phyloP scores from a whole-genome alignment of 1,140 invertebrate species.

The Brachionus sp. region DNA sequence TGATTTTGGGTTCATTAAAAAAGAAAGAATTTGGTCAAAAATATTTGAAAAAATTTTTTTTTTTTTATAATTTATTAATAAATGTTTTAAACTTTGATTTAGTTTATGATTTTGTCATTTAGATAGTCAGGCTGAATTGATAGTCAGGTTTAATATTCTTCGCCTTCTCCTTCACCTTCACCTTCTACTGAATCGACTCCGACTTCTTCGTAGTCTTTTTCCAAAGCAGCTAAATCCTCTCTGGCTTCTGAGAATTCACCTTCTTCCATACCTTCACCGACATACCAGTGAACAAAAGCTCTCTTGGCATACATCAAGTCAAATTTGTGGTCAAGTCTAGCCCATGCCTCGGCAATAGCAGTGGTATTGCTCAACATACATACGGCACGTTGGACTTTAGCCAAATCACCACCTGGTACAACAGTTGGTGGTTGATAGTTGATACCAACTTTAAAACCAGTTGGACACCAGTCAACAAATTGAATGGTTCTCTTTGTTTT shows the following conservation, averaged over 20 bases:
- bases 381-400: conserved; percentile 65
- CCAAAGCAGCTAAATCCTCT: conserved; percentile 50
- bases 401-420: conserved; percentile 69
- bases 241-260: conserved; percentile 54
- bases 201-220: conserved; percentile 50
- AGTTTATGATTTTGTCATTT: too few relatives aligned
- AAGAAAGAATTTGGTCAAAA: too few relatives aligned
- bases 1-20: too few relatives aligned
- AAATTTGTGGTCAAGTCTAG: conserved; percentile 62
- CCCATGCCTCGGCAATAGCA: conserved; percentile 74
- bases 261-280: conserved; percentile 63
- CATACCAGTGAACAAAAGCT: conserved; percentile 51
- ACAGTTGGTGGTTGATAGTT: conserved; percentile 74
- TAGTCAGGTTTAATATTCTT: conserved; percentile 46
- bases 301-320: conserved; percentile 48
- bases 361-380: conserved; percentile 77
- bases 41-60: too few relatives aligned
- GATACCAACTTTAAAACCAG: conserved; percentile 70
- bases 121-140: too few relatives aligned
- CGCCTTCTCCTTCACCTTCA: conserved; percentile 45
- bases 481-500: conserved; percentile 72
- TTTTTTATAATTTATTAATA: too few relatives aligned
- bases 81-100: too few relatives aligned
- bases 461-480: conserved; percentile 87
- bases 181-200: conserved; percentile 61